Evolutionary conservation across 2,888 invertebrate species (phyloP), one percentile per base, ranked within the genome.

Genomic region (Thereva unica): DNA sequence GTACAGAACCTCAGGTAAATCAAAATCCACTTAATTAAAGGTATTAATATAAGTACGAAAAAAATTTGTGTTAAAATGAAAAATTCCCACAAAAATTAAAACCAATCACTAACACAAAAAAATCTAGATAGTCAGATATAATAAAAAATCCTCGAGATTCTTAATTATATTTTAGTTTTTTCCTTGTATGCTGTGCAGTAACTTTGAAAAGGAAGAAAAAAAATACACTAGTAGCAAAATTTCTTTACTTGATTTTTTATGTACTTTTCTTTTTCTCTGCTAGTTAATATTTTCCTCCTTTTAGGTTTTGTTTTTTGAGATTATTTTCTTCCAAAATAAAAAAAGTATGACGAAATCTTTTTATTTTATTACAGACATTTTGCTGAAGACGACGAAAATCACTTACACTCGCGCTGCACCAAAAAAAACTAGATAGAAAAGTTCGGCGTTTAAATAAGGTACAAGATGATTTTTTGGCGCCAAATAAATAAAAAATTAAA

Each of bases 311-410:
- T 2, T 23, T 23, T 23, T 23, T 2, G 23, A 23, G 23, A 23
- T 23, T 23, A 23, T 23, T 23, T 23, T 23, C 23, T 23, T 23
- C 23, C 23, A 23, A 23, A 10, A n/a, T 47, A 12, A 47, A 12
- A 47, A 44, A 41, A 44, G 38, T 44, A 44, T 23, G 9, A 34
- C 44, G 56, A 12, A 44, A 44, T 12, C 56, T 41, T 23, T 35
- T 47, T 61, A 61, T 50, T 61, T 61, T 61, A 61, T 61, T 50
- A 61, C 61, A 50, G 61, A 61, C 61, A 61, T 61, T 49, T 61
- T 61, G 61, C 50, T 50, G 50, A 49, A 61, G 41, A 40, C 40
- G 50, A 34, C 49, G 50, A 61, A 61, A 61, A 38, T 37, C 61
- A 49, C 50, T 50, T 50, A 23, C 61, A 61, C 61, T 61, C 50